Percentiles rank a stretch among this genome's conserved stretches.
Conservation (phyloP, 2,113 vertebrate genomes). For the Tauraco erythrolophus region DNA sequence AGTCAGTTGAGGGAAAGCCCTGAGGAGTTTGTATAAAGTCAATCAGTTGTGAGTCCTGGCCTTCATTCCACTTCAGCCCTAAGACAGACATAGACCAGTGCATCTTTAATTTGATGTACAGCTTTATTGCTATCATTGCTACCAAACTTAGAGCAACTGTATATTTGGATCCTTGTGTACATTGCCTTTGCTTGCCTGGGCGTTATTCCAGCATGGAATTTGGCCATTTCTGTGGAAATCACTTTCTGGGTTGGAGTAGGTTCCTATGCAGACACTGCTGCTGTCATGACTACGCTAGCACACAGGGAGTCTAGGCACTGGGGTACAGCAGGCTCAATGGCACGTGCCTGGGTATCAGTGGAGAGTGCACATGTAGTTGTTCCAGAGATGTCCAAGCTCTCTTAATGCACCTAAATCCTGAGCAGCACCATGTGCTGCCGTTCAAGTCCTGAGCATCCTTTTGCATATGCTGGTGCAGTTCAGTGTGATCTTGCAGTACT, state of each 20-base stretch:
- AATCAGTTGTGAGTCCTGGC: neutral
- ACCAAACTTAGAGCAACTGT: neutral
- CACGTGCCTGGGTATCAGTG: neutral
- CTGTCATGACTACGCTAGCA: neutral
- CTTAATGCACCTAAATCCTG: neutral
- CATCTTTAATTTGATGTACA: neutral
- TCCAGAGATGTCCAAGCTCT: neutral
- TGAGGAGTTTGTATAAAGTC: neutral
- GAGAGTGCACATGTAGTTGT: neutral
- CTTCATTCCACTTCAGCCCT: neutral
- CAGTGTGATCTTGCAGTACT: neutral
- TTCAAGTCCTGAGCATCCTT: neutral
- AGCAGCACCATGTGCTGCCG: neutral
- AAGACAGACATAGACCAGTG: neutral
- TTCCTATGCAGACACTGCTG: neutral
- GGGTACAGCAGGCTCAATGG: neutral
- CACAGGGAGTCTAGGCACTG: neutral
- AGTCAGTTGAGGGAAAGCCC: neutral
- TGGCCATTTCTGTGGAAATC: neutral
- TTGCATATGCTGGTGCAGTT: neutral
- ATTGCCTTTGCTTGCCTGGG: neutral
- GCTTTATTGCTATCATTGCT: neutral
- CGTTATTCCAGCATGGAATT: neutral
- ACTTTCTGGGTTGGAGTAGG: neutral
- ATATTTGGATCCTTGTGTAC: neutral